Evolutionary conservation across 2,797 vertebrate species (phyloP).

Genomic region (Chiloscyllium punctatum): DNA sequence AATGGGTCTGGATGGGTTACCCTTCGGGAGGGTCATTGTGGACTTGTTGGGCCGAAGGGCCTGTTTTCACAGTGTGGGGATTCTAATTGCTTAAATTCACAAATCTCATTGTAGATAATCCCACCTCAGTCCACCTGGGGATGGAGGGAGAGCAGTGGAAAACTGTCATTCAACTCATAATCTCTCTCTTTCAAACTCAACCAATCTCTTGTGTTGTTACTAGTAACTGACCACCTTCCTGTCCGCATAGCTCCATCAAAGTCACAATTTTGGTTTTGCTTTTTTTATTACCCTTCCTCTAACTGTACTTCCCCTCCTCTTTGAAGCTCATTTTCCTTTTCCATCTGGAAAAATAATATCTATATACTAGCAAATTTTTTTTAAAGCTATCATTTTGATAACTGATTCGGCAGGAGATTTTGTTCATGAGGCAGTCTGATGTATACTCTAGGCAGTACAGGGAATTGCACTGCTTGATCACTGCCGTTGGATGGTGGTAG

Average conservation of each 20-base stretch:
- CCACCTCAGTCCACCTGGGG: neutral
- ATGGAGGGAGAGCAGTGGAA: neutral
- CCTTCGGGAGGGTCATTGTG: too few species aligned
- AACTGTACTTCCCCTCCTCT: neutral
- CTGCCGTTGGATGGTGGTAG: conserved; percentile 4
- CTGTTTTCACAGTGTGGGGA: too few species aligned
- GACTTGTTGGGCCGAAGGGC: too few species aligned
- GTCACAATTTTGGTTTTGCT: neutral
- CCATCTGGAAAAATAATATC: neutral
- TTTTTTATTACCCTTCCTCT: neutral
- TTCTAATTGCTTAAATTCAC: neutral
- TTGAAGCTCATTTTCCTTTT: neutral
- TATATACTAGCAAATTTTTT: neutral
- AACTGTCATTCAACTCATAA: neutral
- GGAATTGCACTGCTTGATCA: neutral
- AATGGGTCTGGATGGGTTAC: too few species aligned
- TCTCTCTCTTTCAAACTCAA: neutral
- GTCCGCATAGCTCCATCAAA: neutral
- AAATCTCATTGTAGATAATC: neutral
- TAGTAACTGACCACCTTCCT: neutral
- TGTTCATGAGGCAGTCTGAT: neutral
- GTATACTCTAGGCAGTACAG: neutral
- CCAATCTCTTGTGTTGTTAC: neutral
- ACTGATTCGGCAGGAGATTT: neutral
- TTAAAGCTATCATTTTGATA: neutral